A percentile compares a stretch with the other conserved stretches of the same genome.
phyloP scores from a whole-genome alignment of 2,797 vertebrate species.

The Luscinia luscinia region DNA sequence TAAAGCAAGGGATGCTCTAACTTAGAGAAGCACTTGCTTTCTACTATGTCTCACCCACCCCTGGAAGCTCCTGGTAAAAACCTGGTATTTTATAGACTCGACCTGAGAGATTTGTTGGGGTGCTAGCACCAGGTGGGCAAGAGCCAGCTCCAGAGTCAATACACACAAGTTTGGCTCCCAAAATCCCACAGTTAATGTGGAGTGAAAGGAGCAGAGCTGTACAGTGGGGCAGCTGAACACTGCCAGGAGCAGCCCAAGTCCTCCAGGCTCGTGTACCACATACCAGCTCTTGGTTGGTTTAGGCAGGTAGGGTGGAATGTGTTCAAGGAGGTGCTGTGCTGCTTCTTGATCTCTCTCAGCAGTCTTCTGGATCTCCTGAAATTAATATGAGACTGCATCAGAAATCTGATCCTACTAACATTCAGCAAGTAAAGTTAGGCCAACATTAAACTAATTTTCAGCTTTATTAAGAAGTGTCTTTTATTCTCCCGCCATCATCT shows the following conservation, averaged over 20 bases:
- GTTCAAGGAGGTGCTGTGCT: constrained; percentile 58
- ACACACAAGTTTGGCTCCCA: not conserved
- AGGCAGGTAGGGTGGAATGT: constrained; percentile 67
- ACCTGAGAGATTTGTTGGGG: not conserved
- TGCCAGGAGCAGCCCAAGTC: fast-evolving
- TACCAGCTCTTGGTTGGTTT: constrained; percentile 53
- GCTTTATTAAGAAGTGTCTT: not conserved
- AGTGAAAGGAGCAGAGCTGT: not conserved
- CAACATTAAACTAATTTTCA: not conserved
- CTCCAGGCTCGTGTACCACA: not conserved
- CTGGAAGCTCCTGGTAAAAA: not conserved
- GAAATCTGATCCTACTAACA: not conserved
- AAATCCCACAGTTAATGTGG: not conserved
- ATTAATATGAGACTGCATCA: not conserved
- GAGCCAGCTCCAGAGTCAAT: not conserved
- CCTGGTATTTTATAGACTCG: not conserved
- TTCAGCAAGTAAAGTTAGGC: not conserved
- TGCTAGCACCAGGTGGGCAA: not conserved
- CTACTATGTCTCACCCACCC: not conserved
- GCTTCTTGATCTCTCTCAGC: constrained; percentile 44
- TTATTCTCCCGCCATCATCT: not conserved
- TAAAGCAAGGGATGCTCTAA: not conserved
- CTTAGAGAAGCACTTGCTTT: not conserved
- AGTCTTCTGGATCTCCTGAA: constrained; percentile 67
- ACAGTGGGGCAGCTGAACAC: not conserved